These are phyloP conservation scores for Bicyclus anynana DNA, from an alignment of 1,140 invertebrate genomes.

Conservation along the genomic window DNA sequence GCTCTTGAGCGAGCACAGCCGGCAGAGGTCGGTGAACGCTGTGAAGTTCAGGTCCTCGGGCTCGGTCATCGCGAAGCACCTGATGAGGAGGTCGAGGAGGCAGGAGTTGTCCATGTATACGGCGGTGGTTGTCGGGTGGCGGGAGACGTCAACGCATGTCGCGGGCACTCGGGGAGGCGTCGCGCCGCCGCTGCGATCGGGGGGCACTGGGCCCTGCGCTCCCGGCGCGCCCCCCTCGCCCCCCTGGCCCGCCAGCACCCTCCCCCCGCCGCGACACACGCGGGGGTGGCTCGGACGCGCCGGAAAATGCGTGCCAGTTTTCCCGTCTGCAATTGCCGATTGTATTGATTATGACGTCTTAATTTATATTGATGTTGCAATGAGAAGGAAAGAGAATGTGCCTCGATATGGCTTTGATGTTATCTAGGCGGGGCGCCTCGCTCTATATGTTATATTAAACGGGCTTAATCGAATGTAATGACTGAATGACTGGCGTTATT, in stretches of 20 bases:
- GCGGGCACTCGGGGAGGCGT: constrained; percentile 62
- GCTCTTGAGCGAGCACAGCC: constrained; percentile 82
- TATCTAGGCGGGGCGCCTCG: not conserved
- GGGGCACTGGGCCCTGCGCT: constrained; percentile 51
- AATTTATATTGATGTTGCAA: constrained; percentile 30
- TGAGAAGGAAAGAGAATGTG: constrained; percentile 20
- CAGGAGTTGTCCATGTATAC: constrained; percentile 77
- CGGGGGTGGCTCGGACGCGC: constrained; percentile 47
- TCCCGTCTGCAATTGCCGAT: constrained; percentile 56
- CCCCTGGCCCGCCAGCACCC: constrained; percentile 27
- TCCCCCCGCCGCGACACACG: constrained; percentile 24
- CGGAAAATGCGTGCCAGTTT: constrained; percentile 67
- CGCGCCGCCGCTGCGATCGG: constrained; percentile 59
- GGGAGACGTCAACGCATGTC: constrained; percentile 66
- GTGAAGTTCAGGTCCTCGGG: constrained; percentile 82
- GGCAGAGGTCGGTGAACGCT: constrained; percentile 81
- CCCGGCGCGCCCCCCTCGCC: constrained; percentile 29
- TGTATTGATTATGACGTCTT: constrained; percentile 52
- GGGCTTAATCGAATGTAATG: not conserved
- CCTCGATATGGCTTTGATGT: not conserved
- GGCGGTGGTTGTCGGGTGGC: constrained; percentile 61
- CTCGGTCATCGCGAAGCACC: constrained; percentile 81
- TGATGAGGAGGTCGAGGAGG: constrained; percentile 77
- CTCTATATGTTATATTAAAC: not conserved
- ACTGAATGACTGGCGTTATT: not conserved